A percentile compares a stretch with the other conserved stretches of the same genome.
phyloP scores from a whole-genome alignment of 2,888 invertebrate genomes.

The Nephrotoma guestfalica region DNA sequence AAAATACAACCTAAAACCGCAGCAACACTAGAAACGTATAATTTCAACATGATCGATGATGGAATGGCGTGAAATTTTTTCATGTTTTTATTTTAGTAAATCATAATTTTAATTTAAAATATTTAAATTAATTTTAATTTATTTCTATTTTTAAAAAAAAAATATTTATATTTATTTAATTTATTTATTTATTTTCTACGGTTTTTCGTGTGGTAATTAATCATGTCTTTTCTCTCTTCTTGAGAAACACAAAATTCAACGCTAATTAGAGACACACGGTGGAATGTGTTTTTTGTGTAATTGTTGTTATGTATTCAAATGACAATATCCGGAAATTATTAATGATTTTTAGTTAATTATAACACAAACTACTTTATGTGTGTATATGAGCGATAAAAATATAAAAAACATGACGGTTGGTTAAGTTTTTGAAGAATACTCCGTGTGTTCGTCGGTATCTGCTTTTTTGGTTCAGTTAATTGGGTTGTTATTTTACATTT shows the following conservation, averaged over 20 bases:
- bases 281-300: neutral
- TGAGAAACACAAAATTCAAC: neutral
- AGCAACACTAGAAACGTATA: neutral
- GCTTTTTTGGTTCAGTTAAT: neutral
- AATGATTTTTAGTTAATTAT: neutral
- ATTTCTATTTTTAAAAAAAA: neutral
- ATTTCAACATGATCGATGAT: neutral
- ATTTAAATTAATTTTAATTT: neutral
- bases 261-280: neutral
- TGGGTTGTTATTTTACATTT: neutral
- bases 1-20: neutral
- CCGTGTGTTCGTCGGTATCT: neutral
- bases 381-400: neutral
- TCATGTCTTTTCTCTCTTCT: neutral
- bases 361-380: neutral
- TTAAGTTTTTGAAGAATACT: neutral
- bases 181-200: neutral
- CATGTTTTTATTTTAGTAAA: neutral
- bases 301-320: neutral
- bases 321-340: neutral
- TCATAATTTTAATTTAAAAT: neutral
- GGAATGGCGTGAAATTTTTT: neutral
- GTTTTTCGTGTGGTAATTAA: neutral
- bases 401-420: neutral
- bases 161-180: neutral